A percentile compares a stretch with the other conserved stretches of the same genome.
Evolutionary conservation across 1,140 invertebrate species (phyloP).

Genomic region (Drosophila ficusphila): DNA sequence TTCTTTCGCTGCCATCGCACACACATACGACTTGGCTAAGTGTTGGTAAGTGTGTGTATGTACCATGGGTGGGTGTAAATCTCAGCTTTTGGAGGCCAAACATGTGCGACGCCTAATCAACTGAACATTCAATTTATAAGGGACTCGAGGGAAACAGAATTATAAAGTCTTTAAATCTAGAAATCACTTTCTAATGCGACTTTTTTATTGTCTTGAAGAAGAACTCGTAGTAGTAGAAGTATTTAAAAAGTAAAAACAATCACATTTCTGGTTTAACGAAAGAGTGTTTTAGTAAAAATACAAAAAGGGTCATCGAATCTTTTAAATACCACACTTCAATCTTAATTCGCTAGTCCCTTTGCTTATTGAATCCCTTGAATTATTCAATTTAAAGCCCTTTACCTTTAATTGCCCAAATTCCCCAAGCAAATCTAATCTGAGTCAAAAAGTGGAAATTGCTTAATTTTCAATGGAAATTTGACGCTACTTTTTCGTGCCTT

Average conservation of each 20-base stretch:
- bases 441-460: constrained; percentile 39
- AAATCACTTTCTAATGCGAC: too few species aligned
- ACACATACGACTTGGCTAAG: constrained; percentile 23
- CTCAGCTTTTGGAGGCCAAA: constrained; percentile 33
- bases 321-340: background rate
- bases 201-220: too few species aligned
- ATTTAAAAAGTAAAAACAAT: too few species aligned
- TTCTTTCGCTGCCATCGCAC: constrained; percentile 37
- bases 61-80: constrained; percentile 27
- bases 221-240: too few species aligned
- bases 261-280: too few species aligned
- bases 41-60: constrained; percentile 40
- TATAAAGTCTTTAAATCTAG: background rate
- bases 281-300: too few species aligned
- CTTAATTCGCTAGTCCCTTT: background rate
- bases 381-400: constrained; percentile 2
- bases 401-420: constrained; percentile 12
- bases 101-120: constrained; percentile 43
- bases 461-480: constrained; percentile 46
- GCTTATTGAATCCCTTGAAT: background rate
- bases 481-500: constrained; percentile 12
- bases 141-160: background rate
- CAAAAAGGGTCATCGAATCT: too few species aligned
- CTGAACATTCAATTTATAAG: constrained; percentile 51
- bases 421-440: constrained; percentile 13